Evolutionary conservation across 2,888 invertebrate species (phyloP).

Genomic region (Apoda limacodes): DNA sequence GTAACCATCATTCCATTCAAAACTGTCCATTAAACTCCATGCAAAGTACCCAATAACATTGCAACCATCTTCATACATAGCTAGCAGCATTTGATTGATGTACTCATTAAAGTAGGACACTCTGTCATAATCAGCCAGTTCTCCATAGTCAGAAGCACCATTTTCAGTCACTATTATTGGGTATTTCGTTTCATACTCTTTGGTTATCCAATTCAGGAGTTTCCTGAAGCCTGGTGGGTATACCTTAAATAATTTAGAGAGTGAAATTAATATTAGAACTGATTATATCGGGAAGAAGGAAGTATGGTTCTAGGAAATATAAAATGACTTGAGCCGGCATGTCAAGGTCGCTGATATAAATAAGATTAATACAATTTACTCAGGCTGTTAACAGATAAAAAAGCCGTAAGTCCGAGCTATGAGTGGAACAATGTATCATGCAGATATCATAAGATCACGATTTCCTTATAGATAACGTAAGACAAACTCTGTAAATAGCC

Average conservation of each 20-base stretch:
- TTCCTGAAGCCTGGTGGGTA: constrained; percentile 74
- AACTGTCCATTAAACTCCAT: constrained; percentile 74
- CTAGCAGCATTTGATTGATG: constrained; percentile 44
- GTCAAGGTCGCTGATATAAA: too few relatives aligned
- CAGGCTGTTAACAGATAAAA: too few relatives aligned
- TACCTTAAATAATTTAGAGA: constrained; percentile 63
- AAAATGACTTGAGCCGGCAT: too few relatives aligned
- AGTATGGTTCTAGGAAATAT: too few relatives aligned
- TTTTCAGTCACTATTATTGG: constrained; percentile 72
- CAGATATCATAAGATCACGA: too few relatives aligned
- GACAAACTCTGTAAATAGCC: too few relatives aligned
- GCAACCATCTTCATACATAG: constrained; percentile 48
- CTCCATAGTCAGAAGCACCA: constrained; percentile 64
- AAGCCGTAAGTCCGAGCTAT: too few relatives aligned
- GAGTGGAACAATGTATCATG: too few relatives aligned
- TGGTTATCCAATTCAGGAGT: constrained; percentile 72
- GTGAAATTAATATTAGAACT: too few relatives aligned
- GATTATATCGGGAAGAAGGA: background rate
- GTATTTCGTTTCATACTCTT: constrained; percentile 67
- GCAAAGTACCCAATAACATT: constrained; percentile 65
- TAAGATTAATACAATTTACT: too few relatives aligned
- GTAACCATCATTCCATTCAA: constrained; percentile 70
- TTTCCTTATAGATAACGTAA: too few relatives aligned
- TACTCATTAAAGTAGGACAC: constrained; percentile 66
- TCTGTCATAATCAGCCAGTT: constrained; percentile 44